phyloP scores from a whole-genome alignment of 2,888 invertebrate species.

The Xestoiulus laeticollis region DNA sequence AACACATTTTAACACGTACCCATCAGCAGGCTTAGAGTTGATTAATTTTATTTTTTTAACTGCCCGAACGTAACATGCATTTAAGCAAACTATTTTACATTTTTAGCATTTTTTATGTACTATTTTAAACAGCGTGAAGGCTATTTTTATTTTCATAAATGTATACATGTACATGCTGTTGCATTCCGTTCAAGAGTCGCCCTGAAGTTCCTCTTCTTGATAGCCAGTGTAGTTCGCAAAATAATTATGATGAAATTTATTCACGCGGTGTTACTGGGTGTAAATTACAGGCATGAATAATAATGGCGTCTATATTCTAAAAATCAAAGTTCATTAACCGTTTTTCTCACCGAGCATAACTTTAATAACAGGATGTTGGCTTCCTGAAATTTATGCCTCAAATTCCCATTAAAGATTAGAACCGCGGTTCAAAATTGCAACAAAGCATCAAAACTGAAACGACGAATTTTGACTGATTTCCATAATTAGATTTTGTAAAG shows the following conservation, averaged over 20 bases:
- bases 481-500: constrained; percentile 17
- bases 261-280: constrained; percentile 17
- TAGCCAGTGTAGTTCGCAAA: neutral
- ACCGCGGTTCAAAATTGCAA: neutral
- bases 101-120: no score
- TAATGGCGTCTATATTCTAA: neutral
- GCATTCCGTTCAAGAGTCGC: no score
- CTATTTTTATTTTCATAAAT: neutral
- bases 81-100: no score
- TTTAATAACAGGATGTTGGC: constrained; percentile 34
- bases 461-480: neutral
- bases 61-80: no score
- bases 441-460: neutral
- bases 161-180: neutral
- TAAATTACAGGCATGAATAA: constrained; percentile 9
- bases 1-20: no score
- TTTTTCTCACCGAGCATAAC: neutral
- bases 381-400: constrained; percentile 15
- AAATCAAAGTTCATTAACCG: constrained; percentile 30
- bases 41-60: no score
- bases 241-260: neutral
- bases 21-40: no score
- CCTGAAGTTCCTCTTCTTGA: neutral
- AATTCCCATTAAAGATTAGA: constrained; percentile 12
- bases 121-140: neutral